Percentiles rank a stretch among this genome's conserved stretches.
phyloP scores from a whole-genome alignment of 2,888 invertebrate genomes.

The Dione vanillae region DNA sequence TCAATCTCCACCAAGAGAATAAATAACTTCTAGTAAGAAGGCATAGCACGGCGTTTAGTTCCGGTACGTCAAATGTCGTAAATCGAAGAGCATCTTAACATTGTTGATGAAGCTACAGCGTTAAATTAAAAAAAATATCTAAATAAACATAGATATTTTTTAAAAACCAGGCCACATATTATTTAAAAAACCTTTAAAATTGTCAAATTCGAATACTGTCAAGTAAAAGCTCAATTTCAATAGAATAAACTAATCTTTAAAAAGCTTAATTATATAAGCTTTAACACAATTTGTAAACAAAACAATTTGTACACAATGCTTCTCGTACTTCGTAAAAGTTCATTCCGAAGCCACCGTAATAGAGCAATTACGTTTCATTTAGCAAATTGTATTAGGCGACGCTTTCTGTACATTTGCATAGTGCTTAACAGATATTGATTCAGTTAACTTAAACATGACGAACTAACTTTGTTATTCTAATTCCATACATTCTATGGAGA shows the following conservation, averaged over 20 bases:
- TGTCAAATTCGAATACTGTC: too few species aligned
- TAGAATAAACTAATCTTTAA: background rate
- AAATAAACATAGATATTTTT: too few species aligned
- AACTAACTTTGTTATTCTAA: constrained; percentile 11
- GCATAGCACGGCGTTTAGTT: too few species aligned
- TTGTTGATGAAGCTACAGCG: too few species aligned
- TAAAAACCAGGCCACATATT: too few species aligned
- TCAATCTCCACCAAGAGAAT: too few species aligned
- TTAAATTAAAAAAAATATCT: too few species aligned
- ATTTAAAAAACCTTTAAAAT: too few species aligned
- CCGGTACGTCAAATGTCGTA: too few species aligned
- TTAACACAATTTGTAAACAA: background rate
- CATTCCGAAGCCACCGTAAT: background rate
- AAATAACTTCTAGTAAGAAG: too few species aligned
- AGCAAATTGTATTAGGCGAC: constrained; percentile 15
- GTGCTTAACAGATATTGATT: constrained; percentile 24
- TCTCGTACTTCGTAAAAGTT: background rate
- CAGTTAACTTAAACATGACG: constrained; percentile 19
- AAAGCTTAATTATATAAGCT: background rate
- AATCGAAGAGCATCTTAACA: too few species aligned
- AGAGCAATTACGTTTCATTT: constrained; percentile 15
- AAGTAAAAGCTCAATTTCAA: too few species aligned
- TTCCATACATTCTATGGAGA: constrained; percentile 9
- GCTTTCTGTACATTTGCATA: constrained; percentile 24
- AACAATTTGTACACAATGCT: background rate